These are phyloP conservation scores for Acrobasis consociella DNA, from an alignment of 2,888 invertebrate species.

Conservation along the genomic window DNA sequence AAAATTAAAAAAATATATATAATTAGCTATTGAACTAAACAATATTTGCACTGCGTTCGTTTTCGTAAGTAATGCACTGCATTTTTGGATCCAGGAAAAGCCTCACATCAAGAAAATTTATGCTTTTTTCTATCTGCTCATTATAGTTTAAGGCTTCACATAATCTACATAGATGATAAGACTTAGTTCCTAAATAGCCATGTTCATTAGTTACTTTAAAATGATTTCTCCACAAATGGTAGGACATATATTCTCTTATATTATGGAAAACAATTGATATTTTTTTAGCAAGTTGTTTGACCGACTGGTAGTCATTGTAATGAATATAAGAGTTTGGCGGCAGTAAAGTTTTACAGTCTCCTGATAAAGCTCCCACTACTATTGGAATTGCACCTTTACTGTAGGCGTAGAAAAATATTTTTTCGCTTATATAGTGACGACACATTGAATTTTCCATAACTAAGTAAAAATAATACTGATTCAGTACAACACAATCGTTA, in stretches of 20 bases:
- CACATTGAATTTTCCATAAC: conserved; percentile 88
- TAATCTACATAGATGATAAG: conserved; percentile 84
- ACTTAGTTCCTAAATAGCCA: conserved; percentile 85
- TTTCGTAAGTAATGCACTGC: conserved; percentile 14
- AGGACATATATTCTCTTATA: conserved; percentile 59
- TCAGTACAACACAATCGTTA: conserved; percentile 80
- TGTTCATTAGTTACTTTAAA: conserved; percentile 85
- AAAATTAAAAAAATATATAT: too few species aligned
- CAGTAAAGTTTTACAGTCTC: conserved; percentile 74
- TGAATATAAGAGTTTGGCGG: conserved; percentile 86
- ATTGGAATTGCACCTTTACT: conserved; percentile 33
- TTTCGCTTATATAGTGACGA: conserved; percentile 87
- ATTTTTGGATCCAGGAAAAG: conserved; percentile 45
- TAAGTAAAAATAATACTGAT: conserved; percentile 86
- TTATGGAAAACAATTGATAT: conserved; percentile 69
- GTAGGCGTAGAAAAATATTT: conserved; percentile 69
- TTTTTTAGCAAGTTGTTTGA: conserved; percentile 76
- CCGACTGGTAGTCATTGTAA: conserved; percentile 77
- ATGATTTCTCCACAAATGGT: conserved; percentile 83
- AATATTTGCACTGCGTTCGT: too few species aligned
- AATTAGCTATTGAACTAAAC: too few species aligned
- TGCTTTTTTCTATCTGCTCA: conserved; percentile 46
- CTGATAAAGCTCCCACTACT: conserved; percentile 79
- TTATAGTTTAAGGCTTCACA: conserved; percentile 88
- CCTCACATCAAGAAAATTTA: conserved; percentile 42